These are phyloP conservation scores for Leptinotarsa undecemlineata DNA, from an alignment of 1,140 invertebrate species.

Conservation along the genomic window DNA sequence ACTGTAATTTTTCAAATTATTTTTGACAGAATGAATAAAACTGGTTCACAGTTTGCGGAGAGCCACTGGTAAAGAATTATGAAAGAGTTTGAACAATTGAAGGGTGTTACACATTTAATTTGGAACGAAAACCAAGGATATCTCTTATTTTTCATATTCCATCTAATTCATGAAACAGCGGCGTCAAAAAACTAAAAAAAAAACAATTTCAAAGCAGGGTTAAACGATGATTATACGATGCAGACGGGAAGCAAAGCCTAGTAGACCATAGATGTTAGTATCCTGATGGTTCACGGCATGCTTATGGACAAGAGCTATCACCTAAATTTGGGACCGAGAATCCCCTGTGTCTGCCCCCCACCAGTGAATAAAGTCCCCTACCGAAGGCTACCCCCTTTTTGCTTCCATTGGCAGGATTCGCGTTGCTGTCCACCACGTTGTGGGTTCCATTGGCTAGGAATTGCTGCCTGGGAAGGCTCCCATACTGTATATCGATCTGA, in stretches of 20 bases:
- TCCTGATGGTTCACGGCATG: conserved; percentile 13
- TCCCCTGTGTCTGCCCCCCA: conserved; percentile 73
- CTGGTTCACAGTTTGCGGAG: too few species aligned
- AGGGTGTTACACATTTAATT: too few species aligned
- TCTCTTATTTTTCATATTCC: too few species aligned
- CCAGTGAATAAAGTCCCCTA: conserved; percentile 66
- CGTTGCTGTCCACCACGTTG: conserved; percentile 54
- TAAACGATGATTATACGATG: conserved; percentile 18
- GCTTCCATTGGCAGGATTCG: conserved; percentile 49
- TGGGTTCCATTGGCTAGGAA: conserved; percentile 53
- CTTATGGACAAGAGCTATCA: conserved; percentile 56
- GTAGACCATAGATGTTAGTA: conserved; percentile 12
- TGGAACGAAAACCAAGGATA: too few species aligned
- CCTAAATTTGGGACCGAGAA: conserved; percentile 91
- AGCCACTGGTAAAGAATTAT: too few species aligned
- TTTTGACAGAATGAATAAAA: too few species aligned
- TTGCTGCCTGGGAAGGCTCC: conserved; percentile 76
- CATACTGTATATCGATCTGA: conserved; percentile 73
- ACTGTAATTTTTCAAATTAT: too few species aligned
- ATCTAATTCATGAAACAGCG: too few species aligned
- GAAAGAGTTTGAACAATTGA: too few species aligned
- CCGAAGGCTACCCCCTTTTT: conserved; percentile 70
- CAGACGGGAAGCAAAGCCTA: conserved; percentile 10
- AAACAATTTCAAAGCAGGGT: conserved; percentile 13
- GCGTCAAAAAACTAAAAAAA: not conserved